These are phyloP conservation scores for Lomographa bimaculata DNA, from an alignment of 2,888 invertebrate species.

Conservation along the genomic window DNA sequence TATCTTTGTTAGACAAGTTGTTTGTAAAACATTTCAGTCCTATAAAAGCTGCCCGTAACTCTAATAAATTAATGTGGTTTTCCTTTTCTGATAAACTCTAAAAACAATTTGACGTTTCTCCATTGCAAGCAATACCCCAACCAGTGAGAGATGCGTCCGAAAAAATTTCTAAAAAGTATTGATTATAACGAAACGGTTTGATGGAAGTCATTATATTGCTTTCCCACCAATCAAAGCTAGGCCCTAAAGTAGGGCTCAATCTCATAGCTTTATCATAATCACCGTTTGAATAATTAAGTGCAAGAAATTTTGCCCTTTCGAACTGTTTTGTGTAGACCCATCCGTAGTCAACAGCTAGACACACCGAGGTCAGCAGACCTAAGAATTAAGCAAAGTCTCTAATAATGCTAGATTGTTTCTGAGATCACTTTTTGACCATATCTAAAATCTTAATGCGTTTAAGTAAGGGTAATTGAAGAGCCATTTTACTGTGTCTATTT, in stretches of 20 bases:
- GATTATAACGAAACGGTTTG: background rate
- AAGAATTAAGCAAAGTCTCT: background rate
- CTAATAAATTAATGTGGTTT: slow-evolving; percentile 15
- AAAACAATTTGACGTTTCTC: background rate
- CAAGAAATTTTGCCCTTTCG: background rate
- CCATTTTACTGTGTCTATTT: slow-evolving; percentile 4
- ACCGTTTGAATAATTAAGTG: background rate
- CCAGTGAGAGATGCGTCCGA: background rate
- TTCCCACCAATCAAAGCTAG: slow-evolving; percentile 1
- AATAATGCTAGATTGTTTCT: background rate
- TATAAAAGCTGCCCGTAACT: background rate
- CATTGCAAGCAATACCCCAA: slow-evolving; percentile 1
- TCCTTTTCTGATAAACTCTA: slow-evolving; percentile 1
- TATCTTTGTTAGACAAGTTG: background rate
- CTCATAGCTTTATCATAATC: too few relatives aligned
- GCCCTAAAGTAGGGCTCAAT: background rate
- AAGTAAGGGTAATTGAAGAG: background rate
- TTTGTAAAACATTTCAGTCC: slow-evolving; percentile 3
- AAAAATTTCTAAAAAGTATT: background rate
- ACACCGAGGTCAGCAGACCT: background rate
- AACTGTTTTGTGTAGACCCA: slow-evolving; percentile 1
- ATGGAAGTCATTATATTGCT: background rate
- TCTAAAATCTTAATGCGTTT: background rate
- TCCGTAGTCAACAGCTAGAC: background rate
- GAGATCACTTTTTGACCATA: background rate